A percentile compares a stretch with the other conserved stretches of the same genome.
Conservation (phyloP, 37 sponge, comb jelly and placozoan species). For the Amphimedon queenslandica region DNA sequence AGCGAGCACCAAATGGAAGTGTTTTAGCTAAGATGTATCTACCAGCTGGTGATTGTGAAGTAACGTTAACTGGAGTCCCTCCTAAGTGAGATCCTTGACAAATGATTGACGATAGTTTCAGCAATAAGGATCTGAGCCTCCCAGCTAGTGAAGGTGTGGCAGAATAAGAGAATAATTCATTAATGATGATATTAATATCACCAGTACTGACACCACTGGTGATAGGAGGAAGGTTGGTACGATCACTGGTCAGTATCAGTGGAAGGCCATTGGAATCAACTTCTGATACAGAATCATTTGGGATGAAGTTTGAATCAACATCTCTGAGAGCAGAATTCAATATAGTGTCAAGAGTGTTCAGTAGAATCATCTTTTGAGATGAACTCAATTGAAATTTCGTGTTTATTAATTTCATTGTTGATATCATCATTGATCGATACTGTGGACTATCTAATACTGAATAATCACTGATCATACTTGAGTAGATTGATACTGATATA, state of each 20-base stretch:
- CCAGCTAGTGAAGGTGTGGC: not conserved
- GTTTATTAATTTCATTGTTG: not conserved
- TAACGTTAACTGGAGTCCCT: constrained; percentile 6
- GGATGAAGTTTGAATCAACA: not conserved
- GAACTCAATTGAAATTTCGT: not conserved
- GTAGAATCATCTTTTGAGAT: not conserved
- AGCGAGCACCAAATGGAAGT: constrained; percentile 26
- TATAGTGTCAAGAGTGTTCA: not conserved
- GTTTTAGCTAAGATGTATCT: constrained; percentile 2
- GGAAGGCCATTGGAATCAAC: not conserved
- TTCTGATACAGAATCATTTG: not conserved
- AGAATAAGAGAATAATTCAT: not conserved
- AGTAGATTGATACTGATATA: too few relatives aligned
- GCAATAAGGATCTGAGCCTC: not conserved
- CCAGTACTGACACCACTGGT: not conserved
- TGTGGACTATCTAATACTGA: too few relatives aligned
- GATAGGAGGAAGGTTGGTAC: not conserved
- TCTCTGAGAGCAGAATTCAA: not conserved
- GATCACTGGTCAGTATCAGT: not conserved
- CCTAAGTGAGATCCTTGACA: constrained; percentile 29
- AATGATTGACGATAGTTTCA: not conserved
- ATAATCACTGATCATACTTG: too few relatives aligned
- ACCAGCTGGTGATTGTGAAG: not conserved
- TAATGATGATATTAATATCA: not conserved
- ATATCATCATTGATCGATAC: not conserved